Evolutionary conservation across 2,113 vertebrate genomes (phyloP).

Genomic region (Triplophysa dalaica): DNA sequence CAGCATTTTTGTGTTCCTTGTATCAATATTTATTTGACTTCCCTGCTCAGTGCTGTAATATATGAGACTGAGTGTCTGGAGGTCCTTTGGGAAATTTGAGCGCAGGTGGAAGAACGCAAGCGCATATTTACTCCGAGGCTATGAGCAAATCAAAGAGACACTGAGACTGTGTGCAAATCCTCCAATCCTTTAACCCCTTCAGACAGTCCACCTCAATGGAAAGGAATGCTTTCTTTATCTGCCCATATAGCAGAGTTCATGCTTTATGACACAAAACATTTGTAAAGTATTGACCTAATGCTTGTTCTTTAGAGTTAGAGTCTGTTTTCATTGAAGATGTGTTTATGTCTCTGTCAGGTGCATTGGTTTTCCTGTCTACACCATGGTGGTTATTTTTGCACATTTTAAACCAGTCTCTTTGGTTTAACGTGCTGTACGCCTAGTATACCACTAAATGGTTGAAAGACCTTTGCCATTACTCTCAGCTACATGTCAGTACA

Average conservation of each 20-base stretch:
- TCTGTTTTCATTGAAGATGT: background rate
- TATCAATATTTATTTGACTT: background rate
- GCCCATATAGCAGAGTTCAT: background rate
- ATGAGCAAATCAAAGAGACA: constrained; percentile 43
- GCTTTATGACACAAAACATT: background rate
- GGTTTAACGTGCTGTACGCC: background rate
- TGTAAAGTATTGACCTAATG: too few species aligned
- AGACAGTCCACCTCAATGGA: constrained; percentile 43
- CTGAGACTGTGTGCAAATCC: constrained; percentile 29
- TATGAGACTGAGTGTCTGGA: background rate
- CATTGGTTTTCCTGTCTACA: constrained; percentile 57
- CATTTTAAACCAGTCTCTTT: background rate
- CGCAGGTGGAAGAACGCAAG: constrained; percentile 46
- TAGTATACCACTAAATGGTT: background rate
- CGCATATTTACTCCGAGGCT: constrained; percentile 47
- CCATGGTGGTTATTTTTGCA: background rate
- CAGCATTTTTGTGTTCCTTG: background rate
- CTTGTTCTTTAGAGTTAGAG: background rate
- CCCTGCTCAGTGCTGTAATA: background rate
- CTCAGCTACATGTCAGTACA: background rate
- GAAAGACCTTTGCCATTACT: constrained; percentile 11
- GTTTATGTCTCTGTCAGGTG: background rate
- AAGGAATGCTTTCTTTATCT: constrained; percentile 40
- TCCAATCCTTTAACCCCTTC: constrained; percentile 36
- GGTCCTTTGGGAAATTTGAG: constrained; percentile 50